Evolutionary conservation across 2,888 invertebrate genomes (phyloP), one percentile per base, ranked within the genome.

Genomic region (Lepidochitona cinerea): DNA sequence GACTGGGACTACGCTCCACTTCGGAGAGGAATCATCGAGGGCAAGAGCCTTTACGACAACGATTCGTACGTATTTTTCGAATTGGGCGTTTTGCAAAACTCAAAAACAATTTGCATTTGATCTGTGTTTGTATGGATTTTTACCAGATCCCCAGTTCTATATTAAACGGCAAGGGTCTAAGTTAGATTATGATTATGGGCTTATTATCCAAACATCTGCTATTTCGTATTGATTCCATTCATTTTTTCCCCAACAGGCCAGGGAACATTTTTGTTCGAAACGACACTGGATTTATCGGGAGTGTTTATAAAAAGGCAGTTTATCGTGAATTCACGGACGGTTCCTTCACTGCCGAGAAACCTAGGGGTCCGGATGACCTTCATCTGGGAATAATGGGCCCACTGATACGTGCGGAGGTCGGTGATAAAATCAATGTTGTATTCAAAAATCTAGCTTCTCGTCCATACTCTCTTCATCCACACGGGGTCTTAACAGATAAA

Each of bases 1-100:
- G 23, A 54, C 6, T 80, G 80, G 80, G 75, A 80, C 36, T 80
- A 73, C 49, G 76, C 74, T 0, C 75, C 78, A 23, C n/a, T 36
- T 0, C 69, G 65, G n/a, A 59, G 14, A 26, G 71, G 76, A 35
- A 5, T 12, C 1, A 64, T 78, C 1, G 14, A 64, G 12, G 66
- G 65, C 26, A 65, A 65, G 66, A 54, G 35, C 0, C 68, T 75
- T 9, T 54, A 36, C 32, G 65, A 68, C 26, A 70, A 77, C 14
- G 37, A 66, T 9, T 66, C 66, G 66, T 66, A 29, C 35, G 66
- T 7, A 2, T 26, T 59, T 23, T 59, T 26, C 23, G 2, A 59
- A 32, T 4, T 12, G 3, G 4, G 4, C 29, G 59, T 29, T 4
- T 14, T 59, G 26, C 29, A 29, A 4, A 7, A 23, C 4, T 59